phyloP scores from a whole-genome alignment of 2,888 invertebrate species.

The Xanthostigma xanthostigma region DNA sequence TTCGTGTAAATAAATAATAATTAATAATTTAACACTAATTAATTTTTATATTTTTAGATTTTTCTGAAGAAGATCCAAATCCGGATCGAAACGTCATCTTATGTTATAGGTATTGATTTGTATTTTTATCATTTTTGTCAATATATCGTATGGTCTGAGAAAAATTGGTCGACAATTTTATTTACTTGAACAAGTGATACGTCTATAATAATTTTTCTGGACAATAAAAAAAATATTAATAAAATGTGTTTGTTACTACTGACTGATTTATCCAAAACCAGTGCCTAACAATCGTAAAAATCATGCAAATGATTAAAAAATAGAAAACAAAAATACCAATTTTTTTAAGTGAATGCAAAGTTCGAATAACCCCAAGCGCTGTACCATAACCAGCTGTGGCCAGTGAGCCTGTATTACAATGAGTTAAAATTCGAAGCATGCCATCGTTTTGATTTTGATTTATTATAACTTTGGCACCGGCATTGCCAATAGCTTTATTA shows the following conservation, averaged over 20 bases:
- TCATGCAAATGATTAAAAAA: background rate
- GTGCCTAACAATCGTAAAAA: constrained; percentile 2
- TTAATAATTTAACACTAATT: too few species aligned
- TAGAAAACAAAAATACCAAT: constrained; percentile 39
- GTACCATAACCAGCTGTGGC: constrained; percentile 98
- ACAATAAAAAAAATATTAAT: background rate
- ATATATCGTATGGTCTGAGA: too few species aligned
- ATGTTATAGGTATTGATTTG: too few species aligned
- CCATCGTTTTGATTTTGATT: constrained; percentile 38
- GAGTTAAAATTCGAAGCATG: constrained; percentile 68
- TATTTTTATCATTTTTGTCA: too few species aligned
- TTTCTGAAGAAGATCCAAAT: too few species aligned
- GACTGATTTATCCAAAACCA: background rate
- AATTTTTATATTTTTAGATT: too few species aligned
- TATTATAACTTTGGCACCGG: constrained; percentile 69
- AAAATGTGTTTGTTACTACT: background rate
- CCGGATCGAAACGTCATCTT: too few species aligned
- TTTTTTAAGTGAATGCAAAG: constrained; percentile 52
- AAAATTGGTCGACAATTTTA: too few species aligned
- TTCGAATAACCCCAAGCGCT: constrained; percentile 88
- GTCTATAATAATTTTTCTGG: background rate
- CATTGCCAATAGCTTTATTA: constrained; percentile 73
- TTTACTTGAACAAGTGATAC: background rate
- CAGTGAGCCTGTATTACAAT: constrained; percentile 96
- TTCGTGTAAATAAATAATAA: too few species aligned